Evolutionary conservation across 2,797 vertebrate genomes (phyloP).

Genomic region (Ptychadena robeensis): DNA sequence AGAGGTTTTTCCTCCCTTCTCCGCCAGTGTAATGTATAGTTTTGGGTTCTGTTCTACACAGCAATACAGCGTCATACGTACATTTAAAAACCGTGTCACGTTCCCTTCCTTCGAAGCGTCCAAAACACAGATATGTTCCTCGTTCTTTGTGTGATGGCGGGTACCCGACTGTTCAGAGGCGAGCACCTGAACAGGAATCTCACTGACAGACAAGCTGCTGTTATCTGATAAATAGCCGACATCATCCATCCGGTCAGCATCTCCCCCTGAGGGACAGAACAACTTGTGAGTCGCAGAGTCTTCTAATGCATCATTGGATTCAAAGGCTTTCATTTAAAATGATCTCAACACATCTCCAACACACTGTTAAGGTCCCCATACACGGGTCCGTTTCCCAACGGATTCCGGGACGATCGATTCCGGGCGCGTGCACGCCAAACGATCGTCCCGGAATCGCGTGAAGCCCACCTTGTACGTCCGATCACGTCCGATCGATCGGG

Average conservation of each 20-base stretch:
- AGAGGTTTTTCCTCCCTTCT: too few relatives aligned
- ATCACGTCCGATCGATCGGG: too few relatives aligned
- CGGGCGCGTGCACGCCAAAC: too few relatives aligned
- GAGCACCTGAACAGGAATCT: not conserved
- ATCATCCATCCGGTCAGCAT: not conserved
- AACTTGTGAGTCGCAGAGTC: conserved; percentile 63
- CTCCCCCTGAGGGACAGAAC: not conserved
- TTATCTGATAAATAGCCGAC: conserved; percentile 29
- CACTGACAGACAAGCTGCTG: conserved; percentile 23
- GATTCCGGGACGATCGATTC: too few relatives aligned
- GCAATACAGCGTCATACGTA: conserved; percentile 70
- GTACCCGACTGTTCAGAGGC: not conserved
- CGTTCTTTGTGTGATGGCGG: not conserved
- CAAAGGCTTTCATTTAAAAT: too few relatives aligned
- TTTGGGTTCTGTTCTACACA: not conserved
- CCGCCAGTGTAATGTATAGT: too few relatives aligned
- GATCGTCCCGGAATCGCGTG: too few relatives aligned
- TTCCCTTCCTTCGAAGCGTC: conserved; percentile 93
- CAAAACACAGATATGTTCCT: conserved; percentile 74
- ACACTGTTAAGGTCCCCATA: too few relatives aligned
- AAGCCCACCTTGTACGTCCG: too few relatives aligned
- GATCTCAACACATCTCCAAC: too few relatives aligned
- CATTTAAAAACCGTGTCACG: conserved; percentile 90
- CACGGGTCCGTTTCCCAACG: too few relatives aligned
- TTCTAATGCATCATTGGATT: conserved; percentile 58